Percentiles rank a stretch among this genome's conserved stretches.
Conservation (phyloP, 2,797 vertebrate species). For the Muscicapa comitata region DNA sequence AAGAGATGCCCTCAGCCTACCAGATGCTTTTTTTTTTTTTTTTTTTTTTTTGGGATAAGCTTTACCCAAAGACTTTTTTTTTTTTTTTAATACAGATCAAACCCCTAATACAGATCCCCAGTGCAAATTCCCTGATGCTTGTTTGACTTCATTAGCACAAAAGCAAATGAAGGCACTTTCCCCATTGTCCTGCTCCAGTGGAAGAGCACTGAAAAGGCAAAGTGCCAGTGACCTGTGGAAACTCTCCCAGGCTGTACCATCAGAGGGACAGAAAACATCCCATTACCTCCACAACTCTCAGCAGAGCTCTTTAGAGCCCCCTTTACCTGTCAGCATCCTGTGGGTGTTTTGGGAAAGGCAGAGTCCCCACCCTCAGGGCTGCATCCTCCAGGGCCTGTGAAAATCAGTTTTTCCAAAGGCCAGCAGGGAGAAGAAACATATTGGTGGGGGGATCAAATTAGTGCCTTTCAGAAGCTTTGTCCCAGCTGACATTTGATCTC, state of each 20-base stretch:
- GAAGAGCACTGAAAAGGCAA: constrained; percentile 34
- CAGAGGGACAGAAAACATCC: background rate
- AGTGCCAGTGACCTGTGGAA: constrained; percentile 47
- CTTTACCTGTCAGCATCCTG: background rate
- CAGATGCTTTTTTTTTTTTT: constrained; percentile 25
- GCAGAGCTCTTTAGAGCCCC: accelerated
- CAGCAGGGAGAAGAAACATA: accelerated
- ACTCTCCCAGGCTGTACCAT: constrained; percentile 26
- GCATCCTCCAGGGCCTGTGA: accelerated
- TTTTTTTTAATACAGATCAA: background rate
- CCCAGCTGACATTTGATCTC: background rate
- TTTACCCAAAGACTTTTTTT: background rate
- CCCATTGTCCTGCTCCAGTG: constrained; percentile 20
- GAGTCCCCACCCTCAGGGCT: background rate
- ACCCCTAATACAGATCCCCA: background rate
- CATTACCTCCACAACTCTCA: background rate
- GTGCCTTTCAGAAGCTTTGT: background rate
- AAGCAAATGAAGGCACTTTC: constrained; percentile 46
- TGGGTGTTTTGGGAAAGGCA: background rate
- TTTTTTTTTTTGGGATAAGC: background rate
- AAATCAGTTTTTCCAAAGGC: background rate
- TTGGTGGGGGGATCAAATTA: too few relatives aligned
- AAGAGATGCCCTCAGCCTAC: background rate
- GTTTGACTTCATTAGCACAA: constrained; percentile 55
- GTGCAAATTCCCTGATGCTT: constrained; percentile 44